A percentile compares a stretch with the other conserved stretches of the same genome.
Evolutionary conservation across 1,140 invertebrate genomes (phyloP).

Genomic region (Probaryconus sp.): DNA sequence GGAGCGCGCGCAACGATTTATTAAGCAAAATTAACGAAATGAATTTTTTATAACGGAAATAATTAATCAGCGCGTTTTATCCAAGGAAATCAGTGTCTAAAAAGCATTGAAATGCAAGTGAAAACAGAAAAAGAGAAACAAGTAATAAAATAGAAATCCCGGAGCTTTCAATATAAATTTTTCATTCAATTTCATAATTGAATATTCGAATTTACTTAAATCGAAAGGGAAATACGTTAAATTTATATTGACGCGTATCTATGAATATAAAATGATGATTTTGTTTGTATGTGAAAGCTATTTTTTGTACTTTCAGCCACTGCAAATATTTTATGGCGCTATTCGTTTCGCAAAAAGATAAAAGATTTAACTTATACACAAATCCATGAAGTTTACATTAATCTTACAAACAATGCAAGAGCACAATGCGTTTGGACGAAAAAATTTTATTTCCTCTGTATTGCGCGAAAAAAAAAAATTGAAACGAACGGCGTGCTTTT

Average conservation of each 20-base stretch:
- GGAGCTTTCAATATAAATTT: slow-evolving; percentile 50
- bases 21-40: slow-evolving; percentile 19
- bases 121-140: slow-evolving; percentile 11
- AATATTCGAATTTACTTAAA: slow-evolving; percentile 59
- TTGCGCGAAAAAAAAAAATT: slow-evolving; percentile 4
- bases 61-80: slow-evolving; percentile 34
- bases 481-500: no score
- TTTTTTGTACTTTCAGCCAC: slow-evolving; percentile 47
- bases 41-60: slow-evolving; percentile 4
- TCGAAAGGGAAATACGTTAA: slow-evolving; percentile 56
- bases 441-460: no score
- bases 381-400: slow-evolving; percentile 50
- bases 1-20: background rate
- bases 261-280: slow-evolving; percentile 60
- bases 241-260: slow-evolving; percentile 57
- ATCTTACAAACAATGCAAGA: slow-evolving; percentile 41
- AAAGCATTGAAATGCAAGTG: slow-evolving; percentile 40
- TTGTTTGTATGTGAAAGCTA: slow-evolving; percentile 48
- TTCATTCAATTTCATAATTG: slow-evolving; percentile 52
- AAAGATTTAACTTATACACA: slow-evolving; percentile 54
- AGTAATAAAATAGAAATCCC: slow-evolving; percentile 36
- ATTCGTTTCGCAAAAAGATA: slow-evolving; percentile 41
- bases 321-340: slow-evolving; percentile 50
- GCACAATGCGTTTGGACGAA: background rate
- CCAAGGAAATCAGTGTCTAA: slow-evolving; percentile 26